These are phyloP conservation scores for Morpho achilles DNA, from an alignment of 2,888 invertebrate genomes.

Conservation along the genomic window DNA sequence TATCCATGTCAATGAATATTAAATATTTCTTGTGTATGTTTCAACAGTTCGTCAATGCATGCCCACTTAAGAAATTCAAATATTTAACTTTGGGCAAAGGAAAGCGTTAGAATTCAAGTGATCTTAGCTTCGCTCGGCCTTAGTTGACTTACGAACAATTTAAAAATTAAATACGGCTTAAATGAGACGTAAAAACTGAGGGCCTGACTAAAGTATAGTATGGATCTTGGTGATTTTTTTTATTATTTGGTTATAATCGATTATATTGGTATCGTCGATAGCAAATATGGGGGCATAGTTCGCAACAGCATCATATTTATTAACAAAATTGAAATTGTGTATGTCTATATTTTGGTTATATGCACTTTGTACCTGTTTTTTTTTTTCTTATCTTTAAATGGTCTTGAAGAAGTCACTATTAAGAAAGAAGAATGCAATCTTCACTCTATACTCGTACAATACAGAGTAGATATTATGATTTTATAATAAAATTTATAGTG, in stretches of 20 bases:
- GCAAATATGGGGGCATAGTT: not conserved
- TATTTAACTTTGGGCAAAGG: slow-evolving; percentile 75
- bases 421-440: too few relatives aligned
- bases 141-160: slow-evolving; percentile 74
- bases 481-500: too few relatives aligned
- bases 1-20: slow-evolving; percentile 65
- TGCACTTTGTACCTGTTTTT: too few relatives aligned
- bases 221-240: slow-evolving; percentile 31
- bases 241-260: not conserved
- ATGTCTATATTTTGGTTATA: too few relatives aligned
- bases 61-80: slow-evolving; percentile 77
- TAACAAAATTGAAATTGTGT: too few relatives aligned
- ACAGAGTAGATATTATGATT: too few relatives aligned
- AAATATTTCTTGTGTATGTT: slow-evolving; percentile 64
- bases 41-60: slow-evolving; percentile 70
- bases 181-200: slow-evolving; percentile 67
- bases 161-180: slow-evolving; percentile 72
- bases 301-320: too few relatives aligned
- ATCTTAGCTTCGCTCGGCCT: slow-evolving; percentile 64
- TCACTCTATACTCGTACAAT: too few relatives aligned
- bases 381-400: too few relatives aligned
- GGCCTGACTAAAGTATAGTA: slow-evolving; percentile 45
- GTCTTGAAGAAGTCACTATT: too few relatives aligned
- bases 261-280: not conserved
- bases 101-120: slow-evolving; percentile 80